Percentiles rank a stretch among this genome's conserved stretches.
phyloP scores from a whole-genome alignment of 2,888 invertebrate genomes.

The Lochmaea crataegi region DNA sequence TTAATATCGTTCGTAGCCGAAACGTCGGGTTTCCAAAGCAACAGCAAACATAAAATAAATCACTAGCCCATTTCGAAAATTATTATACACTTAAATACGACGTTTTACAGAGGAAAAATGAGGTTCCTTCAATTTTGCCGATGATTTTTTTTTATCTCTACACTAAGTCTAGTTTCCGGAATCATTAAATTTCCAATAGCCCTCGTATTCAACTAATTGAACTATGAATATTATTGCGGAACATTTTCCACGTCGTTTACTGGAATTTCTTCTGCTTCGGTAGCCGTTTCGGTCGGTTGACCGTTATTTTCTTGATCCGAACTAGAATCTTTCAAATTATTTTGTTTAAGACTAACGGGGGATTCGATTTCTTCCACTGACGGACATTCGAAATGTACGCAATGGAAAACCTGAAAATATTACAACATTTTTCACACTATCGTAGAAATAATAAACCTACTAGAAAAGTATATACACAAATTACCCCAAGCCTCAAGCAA shows the following conservation, averaged over 20 bases:
- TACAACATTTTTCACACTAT: too few relatives aligned
- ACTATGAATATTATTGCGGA: not conserved
- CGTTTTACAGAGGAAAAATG: not conserved
- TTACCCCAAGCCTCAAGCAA: too few relatives aligned
- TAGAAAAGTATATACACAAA: too few relatives aligned
- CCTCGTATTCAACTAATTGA: not conserved
- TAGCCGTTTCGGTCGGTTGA: conserved; percentile 61
- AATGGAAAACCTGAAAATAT: conserved; percentile 86
- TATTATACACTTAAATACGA: not conserved
- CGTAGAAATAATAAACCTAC: too few relatives aligned
- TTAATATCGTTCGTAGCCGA: not conserved
- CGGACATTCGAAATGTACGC: conserved; percentile 98
- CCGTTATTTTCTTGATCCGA: conserved; percentile 24
- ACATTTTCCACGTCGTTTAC: conserved; percentile 6
- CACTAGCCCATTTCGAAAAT: not conserved
- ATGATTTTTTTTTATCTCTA: not conserved
- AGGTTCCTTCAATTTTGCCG: not conserved
- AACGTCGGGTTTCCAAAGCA: conserved; percentile 1
- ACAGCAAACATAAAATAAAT: not conserved
- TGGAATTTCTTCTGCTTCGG: conserved; percentile 60
- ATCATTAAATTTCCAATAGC: not conserved
- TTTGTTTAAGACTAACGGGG: conserved; percentile 23
- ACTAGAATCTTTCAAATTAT: conserved; percentile 25
- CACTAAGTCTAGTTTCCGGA: not conserved
- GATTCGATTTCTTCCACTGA: conserved; percentile 68